These are phyloP conservation scores for Rhinichthys osculus DNA, from an alignment of 2,797 vertebrate species.

Conservation along the genomic window DNA sequence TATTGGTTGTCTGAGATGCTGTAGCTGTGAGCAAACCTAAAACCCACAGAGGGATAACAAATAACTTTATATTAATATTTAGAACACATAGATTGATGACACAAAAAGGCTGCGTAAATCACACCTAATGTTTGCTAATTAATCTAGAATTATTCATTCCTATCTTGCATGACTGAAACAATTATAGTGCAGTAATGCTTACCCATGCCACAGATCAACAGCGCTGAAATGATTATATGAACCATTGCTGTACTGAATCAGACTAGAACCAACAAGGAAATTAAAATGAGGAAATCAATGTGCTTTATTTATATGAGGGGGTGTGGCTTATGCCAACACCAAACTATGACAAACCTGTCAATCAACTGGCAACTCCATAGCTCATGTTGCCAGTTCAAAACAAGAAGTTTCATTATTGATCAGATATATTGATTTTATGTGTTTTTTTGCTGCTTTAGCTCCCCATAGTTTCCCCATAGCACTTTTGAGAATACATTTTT, in stretches of 20 bases:
- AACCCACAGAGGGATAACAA: neutral
- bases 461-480: neutral
- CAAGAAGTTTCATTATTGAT: neutral
- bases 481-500: neutral
- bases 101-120: neutral
- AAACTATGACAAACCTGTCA: neutral
- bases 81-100: neutral
- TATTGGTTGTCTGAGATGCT: neutral
- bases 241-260: constrained; percentile 17
- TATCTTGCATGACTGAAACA: neutral
- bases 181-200: neutral
- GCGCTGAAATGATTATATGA: neutral
- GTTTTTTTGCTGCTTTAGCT: neutral
- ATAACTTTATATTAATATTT: neutral
- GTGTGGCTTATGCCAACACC: neutral
- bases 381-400: neutral
- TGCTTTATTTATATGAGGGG: constrained; percentile 13
- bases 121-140: neutral
- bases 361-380: neutral
- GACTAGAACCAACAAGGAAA: neutral
- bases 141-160: neutral
- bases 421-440: neutral
- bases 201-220: constrained; percentile 12
- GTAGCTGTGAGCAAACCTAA: neutral
- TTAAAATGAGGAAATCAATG: constrained; percentile 15